phyloP scores from a whole-genome alignment of 2,113 vertebrate genomes.

The Myxocyprinus asiaticus region DNA sequence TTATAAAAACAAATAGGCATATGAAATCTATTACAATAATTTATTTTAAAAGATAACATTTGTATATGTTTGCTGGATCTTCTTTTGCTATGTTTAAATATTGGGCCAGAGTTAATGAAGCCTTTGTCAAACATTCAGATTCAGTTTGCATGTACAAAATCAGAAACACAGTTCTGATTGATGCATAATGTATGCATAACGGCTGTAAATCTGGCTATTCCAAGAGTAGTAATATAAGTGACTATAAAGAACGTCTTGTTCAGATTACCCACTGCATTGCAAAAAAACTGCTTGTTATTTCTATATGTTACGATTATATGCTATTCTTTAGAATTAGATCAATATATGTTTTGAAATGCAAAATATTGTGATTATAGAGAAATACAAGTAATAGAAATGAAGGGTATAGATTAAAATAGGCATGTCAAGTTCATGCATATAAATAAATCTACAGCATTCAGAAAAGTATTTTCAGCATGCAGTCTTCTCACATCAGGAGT shows the following conservation, averaged over 20 bases:
- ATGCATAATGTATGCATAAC: slow-evolving; percentile 5
- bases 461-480: slow-evolving; percentile 68
- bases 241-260: slow-evolving; percentile 46
- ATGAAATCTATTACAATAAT: slow-evolving; percentile 67
- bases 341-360: slow-evolving; percentile 63
- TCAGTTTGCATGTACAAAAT: slow-evolving; percentile 10
- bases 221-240: slow-evolving; percentile 64
- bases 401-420: slow-evolving; percentile 51
- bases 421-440: slow-evolving; percentile 62
- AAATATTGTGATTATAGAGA: slow-evolving; percentile 64
- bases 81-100: slow-evolving; percentile 64
- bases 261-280: slow-evolving; percentile 34
- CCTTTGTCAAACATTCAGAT: slow-evolving; percentile 35
- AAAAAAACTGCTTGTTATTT: slow-evolving; percentile 34
- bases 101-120: slow-evolving; percentile 53
- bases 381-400: slow-evolving; percentile 54
- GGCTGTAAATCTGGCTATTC: slow-evolving; percentile 42
- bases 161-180: slow-evolving; percentile 12
- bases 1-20: slow-evolving; percentile 26
- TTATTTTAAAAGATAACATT: slow-evolving; percentile 78
- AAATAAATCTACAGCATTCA: slow-evolving; percentile 67
- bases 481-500: slow-evolving; percentile 51
- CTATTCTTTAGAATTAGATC: slow-evolving; percentile 32
- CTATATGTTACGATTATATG: slow-evolving; percentile 38
- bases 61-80: slow-evolving; percentile 56